These are phyloP conservation scores for Agrotis puta DNA, from an alignment of 2,888 invertebrate genomes.

Conservation along the genomic window DNA sequence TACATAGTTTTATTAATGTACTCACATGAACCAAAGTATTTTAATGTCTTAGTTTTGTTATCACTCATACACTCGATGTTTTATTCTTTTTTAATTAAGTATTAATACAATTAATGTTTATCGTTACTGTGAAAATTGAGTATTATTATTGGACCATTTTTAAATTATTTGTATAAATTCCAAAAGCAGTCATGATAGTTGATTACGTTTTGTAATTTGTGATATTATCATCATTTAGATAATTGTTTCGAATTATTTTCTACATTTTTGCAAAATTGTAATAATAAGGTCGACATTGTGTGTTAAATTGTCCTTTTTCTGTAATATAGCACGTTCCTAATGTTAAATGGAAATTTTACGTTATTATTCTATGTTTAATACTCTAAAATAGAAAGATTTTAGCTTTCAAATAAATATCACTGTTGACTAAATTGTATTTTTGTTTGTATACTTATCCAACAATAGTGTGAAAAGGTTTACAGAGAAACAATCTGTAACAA, in stretches of 20 bases:
- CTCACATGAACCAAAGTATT: conserved; percentile 87
- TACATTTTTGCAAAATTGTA: conserved; percentile 57
- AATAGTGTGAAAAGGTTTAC: not conserved
- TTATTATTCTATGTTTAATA: conserved; percentile 82
- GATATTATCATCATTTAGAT: conserved; percentile 65
- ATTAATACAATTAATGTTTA: conserved; percentile 71
- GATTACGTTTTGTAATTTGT: conserved; percentile 65
- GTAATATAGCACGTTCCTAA: conserved; percentile 78
- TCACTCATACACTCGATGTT: conserved; percentile 74
- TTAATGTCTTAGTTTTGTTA: conserved; percentile 77
- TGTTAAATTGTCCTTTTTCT: conserved; percentile 67
- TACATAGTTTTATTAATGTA: conserved; percentile 68
- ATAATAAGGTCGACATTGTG: conserved; percentile 62
- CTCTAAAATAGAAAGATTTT: conserved; percentile 80
- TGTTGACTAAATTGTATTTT: conserved; percentile 83
- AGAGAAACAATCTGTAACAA: conserved; percentile 75
- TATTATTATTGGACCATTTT: conserved; percentile 82
- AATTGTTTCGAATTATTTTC: conserved; percentile 67
- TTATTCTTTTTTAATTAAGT: conserved; percentile 73
- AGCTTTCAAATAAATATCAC: conserved; percentile 89
- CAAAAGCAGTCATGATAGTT: conserved; percentile 51
- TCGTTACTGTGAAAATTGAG: conserved; percentile 77
- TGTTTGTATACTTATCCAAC: conserved; percentile 17
- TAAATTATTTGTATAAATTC: conserved; percentile 72
- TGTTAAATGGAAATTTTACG: conserved; percentile 78